These are phyloP conservation scores for Dasyornis broadbenti DNA, from an alignment of 2,113 vertebrate species.

Conservation along the genomic window DNA sequence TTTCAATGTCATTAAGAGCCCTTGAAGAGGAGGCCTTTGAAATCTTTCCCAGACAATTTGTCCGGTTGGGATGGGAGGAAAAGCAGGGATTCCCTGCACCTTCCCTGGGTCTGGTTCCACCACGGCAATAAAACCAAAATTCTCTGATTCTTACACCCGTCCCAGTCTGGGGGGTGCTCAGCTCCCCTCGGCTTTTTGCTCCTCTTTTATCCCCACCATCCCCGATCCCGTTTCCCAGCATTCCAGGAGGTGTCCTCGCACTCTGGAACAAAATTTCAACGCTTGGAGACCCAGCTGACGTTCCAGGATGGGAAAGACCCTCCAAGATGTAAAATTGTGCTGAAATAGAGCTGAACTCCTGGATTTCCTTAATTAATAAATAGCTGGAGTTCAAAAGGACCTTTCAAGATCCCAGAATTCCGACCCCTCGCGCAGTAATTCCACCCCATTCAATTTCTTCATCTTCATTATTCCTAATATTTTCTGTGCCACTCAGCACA, in stretches of 20 bases:
- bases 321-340: neutral
- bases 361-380: neutral
- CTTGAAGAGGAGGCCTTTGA: neutral
- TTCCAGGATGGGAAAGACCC: neutral
- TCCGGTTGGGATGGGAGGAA: accelerated
- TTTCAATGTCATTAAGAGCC: neutral
- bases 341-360: neutral
- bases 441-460: neutral
- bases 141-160: neutral
- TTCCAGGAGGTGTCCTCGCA: neutral
- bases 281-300: neutral
- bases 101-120: neutral
- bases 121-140: too few species aligned
- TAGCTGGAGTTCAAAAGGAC: neutral
- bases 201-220: neutral
- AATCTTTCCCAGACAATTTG: neutral
- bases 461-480: neutral
- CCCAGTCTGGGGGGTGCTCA: neutral
- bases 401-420: neutral
- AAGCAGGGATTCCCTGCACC: neutral
- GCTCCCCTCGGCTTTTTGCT: neutral
- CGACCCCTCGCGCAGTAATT: neutral
- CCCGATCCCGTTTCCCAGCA: neutral
- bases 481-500: neutral
- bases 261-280: neutral